Percentiles rank a stretch among this genome's conserved stretches.
These are phyloP conservation scores for Myoxocephalus aenaeus DNA, from an alignment of 2,797 vertebrate species.

Conservation along the genomic window DNA sequence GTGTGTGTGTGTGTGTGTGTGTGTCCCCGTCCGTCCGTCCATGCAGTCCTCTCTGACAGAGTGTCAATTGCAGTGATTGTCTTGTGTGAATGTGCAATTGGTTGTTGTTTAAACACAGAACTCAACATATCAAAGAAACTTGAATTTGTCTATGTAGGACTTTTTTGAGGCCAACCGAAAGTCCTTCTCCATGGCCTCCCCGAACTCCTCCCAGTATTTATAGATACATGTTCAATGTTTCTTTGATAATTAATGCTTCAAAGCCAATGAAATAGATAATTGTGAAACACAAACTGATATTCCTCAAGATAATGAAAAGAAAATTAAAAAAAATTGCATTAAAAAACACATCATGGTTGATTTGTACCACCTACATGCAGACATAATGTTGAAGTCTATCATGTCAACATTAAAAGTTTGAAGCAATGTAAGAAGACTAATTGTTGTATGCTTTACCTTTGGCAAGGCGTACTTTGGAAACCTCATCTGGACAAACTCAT, in stretches of 20 bases:
- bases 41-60: slow-evolving; percentile 20
- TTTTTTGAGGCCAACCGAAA: no score
- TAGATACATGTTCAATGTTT: background rate
- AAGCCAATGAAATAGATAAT: background rate
- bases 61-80: slow-evolving; percentile 50
- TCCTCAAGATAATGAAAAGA: background rate
- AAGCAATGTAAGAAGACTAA: background rate
- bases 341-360: background rate
- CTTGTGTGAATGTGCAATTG: background rate
- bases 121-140: no score
- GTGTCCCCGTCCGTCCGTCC: background rate
- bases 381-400: background rate
- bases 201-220: no score
- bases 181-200: no score
- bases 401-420: background rate
- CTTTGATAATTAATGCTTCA: background rate
- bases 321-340: background rate
- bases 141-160: no score
- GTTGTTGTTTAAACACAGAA: background rate
- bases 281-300: background rate
- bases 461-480: slow-evolving; percentile 94
- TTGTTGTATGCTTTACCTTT: slow-evolving; percentile 84
- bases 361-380: background rate
- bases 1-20: no score
- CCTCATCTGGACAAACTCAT: slow-evolving; percentile 93